Base-by-base conservation (phyloP, 2,113 vertebrate species). In the Nettapus auritus region DNA sequence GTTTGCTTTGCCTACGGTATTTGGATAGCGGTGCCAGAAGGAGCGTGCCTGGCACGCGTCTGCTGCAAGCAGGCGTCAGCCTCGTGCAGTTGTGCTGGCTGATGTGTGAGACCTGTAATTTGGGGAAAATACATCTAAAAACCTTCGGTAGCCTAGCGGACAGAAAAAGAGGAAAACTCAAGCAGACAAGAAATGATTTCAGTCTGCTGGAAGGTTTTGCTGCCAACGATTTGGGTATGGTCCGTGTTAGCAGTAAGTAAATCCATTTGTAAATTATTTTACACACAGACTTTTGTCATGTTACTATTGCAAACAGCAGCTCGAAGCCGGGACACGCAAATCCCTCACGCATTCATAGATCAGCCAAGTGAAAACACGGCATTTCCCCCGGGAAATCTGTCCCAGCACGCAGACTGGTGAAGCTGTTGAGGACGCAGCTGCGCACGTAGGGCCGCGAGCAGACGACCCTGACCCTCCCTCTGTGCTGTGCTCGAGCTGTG, bases 181-280 rank as follows among this genome's bases (percentile, higher is more conserved):
- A 26, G 56, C 76, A 71, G 71, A 74, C 40, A 70, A 86, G 50
- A 79, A 93, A 96, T 88, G 0, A 88, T 64, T 92, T 92, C 2
- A 13, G 26, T 86, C 80, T 94, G 95, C 80, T 13, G 46, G 50
- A 83, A 67, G 36, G 50, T 83, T 95, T 92, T 77, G 80, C 82
- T 93, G 94, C 88, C 88, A 93, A 56, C 9, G 59, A 15, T 86
- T 93, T 88, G 46, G 44, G 17, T 92, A 25, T 83, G 82, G 50
- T 83, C 73, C 52, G 1, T 81, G 73, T 94, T 95, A 96, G 80
- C 86, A 77, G 7, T 93, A 96, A 95, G 75, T 93, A 77, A 90
- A 31, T 90, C 68, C 90, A 83, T 88, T 96, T 95, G 95, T 92
- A 92, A 91, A 80, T 94, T 74, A 80, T 86, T 95, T 77, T 88